Conservation (phyloP, 2,797 vertebrate genomes). For the Sebastes itinus region DNA sequence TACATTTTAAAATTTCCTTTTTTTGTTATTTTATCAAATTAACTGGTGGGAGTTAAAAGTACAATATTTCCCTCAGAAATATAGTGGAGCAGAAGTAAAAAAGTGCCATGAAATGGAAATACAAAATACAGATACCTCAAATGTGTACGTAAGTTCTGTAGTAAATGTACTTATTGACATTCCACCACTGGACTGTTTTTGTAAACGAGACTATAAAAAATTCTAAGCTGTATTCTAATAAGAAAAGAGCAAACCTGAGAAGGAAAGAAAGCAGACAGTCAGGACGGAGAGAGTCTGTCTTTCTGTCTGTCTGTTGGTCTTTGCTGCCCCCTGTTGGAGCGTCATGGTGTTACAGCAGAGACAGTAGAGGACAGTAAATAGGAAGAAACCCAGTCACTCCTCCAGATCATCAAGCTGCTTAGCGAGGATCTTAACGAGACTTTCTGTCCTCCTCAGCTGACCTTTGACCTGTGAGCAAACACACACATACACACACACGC, state of each 20-base stretch:
- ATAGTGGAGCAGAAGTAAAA: background rate
- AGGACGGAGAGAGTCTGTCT: background rate
- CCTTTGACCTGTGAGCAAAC: background rate
- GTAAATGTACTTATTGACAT: background rate
- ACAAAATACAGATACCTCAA: background rate
- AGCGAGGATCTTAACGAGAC: background rate
- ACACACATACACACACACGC: background rate
- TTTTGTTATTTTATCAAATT: background rate
- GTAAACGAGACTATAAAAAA: background rate
- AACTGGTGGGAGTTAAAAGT: background rate
- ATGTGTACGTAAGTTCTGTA: background rate
- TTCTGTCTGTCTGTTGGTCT: conserved; percentile 43
- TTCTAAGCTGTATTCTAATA: background rate
- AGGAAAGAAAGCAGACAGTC: background rate
- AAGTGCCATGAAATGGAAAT: background rate
- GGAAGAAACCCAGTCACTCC: conserved; percentile 18
- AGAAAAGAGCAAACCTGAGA: background rate
- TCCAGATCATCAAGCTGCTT: conserved; percentile 30
- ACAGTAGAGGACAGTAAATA: background rate
- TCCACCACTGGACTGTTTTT: background rate
- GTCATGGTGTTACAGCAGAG: background rate
- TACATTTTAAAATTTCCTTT: background rate
- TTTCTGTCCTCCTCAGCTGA: conserved; percentile 19
- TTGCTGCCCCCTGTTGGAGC: conserved; percentile 63
- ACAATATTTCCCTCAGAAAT: background rate